A percentile compares a stretch with the other conserved stretches of the same genome.
phyloP scores from a whole-genome alignment of 2,797 vertebrate genomes.

The Labroides dimidiatus region DNA sequence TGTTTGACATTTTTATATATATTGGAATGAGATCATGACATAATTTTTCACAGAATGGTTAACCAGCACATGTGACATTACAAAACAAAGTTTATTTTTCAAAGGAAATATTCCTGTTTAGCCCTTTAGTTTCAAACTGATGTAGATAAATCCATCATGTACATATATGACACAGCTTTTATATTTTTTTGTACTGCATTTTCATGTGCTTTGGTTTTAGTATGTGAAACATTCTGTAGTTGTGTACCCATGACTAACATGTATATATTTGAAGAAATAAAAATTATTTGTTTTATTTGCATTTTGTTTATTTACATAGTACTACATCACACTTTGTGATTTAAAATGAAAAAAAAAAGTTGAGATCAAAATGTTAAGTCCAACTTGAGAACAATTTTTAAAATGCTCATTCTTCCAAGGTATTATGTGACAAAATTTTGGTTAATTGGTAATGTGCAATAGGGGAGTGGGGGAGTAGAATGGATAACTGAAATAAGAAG shows the following conservation, averaged over 20 bases:
- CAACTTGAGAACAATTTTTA: not conserved
- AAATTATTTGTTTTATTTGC: conserved; percentile 8
- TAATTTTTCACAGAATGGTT: not conserved
- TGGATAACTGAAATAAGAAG: not conserved
- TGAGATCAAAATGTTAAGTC: not conserved
- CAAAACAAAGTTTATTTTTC: not conserved
- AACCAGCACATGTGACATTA: conserved; percentile 9
- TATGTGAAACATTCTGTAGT: not conserved
- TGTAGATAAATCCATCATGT: conserved; percentile 17
- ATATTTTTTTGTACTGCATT: conserved; percentile 1
- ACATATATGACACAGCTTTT: conserved; percentile 3
- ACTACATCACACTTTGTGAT: not conserved
- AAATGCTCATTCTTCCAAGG: too few relatives aligned
- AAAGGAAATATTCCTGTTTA: not conserved
- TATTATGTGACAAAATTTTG: too few relatives aligned
- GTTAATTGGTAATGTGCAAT: not conserved
- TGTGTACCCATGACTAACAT: not conserved
- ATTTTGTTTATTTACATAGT: not conserved
- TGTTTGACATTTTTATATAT: not conserved
- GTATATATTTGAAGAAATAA: conserved; percentile 27
- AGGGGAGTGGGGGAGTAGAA: not conserved
- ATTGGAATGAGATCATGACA: not conserved
- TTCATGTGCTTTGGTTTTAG: conserved; percentile 9
- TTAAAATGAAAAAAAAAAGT: too few relatives aligned
- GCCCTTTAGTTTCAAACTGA: conserved; percentile 5